phyloP scores from a whole-genome alignment of 2,113 vertebrate genomes.

The Octodon degus region DNA sequence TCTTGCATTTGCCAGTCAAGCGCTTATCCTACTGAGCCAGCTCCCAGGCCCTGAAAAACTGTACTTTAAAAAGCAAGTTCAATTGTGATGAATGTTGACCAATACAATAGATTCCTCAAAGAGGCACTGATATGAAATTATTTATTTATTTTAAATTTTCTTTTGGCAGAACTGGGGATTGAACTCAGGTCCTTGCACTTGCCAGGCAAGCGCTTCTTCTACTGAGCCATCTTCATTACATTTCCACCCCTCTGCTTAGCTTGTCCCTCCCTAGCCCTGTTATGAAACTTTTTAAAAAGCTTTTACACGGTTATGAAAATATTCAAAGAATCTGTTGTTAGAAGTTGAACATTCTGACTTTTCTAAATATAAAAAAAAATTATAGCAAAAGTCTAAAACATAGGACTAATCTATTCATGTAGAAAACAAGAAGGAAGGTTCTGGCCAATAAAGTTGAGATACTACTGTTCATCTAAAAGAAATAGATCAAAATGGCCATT shows the following conservation, averaged over 20 bases:
- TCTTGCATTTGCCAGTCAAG: no score
- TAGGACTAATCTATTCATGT: neutral
- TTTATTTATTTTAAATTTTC: no score
- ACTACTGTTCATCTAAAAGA: neutral
- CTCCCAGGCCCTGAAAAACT: no score
- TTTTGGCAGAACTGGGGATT: no score
- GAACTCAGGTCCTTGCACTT: no score
- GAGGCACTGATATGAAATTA: neutral
- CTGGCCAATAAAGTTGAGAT: neutral
- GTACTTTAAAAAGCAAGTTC: neutral
- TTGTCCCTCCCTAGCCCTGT: no score
- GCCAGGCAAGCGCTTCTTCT: neutral
- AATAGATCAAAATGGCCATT: neutral
- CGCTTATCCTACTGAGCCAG: no score
- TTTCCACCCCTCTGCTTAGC: no score
- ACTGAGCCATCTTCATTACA: no score
- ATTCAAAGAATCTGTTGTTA: constrained; percentile 5
- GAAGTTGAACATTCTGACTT: neutral
- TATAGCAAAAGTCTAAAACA: constrained; percentile 17
- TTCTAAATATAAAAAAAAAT: constrained; percentile 27
- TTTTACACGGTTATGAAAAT: constrained; percentile 14
- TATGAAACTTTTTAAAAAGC: neutral
- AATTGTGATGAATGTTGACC: neutral
- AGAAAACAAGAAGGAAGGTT: neutral
- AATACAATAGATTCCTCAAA: neutral